A percentile compares a stretch with the other conserved stretches of the same genome.
These are phyloP conservation scores for Atherix ibis DNA, from an alignment of 2,888 invertebrate species.

Conservation along the genomic window DNA sequence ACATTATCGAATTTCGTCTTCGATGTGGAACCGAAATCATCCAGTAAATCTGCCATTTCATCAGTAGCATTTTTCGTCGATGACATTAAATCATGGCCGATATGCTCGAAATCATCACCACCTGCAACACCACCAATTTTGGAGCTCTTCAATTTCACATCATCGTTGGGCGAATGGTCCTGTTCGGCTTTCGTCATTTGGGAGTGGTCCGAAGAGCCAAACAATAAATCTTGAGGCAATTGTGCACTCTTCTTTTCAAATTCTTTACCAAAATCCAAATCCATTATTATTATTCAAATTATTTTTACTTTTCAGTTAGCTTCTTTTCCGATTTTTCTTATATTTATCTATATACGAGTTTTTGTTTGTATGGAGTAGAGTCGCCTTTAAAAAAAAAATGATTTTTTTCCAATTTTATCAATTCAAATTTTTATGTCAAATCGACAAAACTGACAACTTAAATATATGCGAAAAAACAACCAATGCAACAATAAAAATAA, in stretches of 20 bases:
- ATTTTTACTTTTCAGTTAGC: no score
- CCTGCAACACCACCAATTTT: background rate
- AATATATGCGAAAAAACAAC: no score
- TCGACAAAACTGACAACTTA: no score
- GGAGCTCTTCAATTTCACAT: background rate
- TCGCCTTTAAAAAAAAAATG: no score
- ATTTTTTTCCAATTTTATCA: no score
- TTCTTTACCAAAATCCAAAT: background rate
- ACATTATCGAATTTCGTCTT: constrained; percentile 6
- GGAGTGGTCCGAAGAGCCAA: no score
- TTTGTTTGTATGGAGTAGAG: no score
- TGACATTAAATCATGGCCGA: constrained; percentile 10
- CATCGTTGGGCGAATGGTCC: background rate
- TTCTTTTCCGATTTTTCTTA: no score
- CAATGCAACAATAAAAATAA: no score
- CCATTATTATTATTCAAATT: background rate
- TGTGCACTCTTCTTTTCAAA: background rate
- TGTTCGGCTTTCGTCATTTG: background rate
- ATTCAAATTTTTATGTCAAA: no score
- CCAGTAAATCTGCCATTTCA: constrained; percentile 1
- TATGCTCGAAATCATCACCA: constrained; percentile 13
- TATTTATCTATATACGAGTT: no score
- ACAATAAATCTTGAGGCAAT: no score
- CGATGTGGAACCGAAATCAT: constrained; percentile 5
- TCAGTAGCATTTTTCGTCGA: background rate